These are phyloP conservation scores for Drosophila gunungcola DNA, from an alignment of 1,140 invertebrate genomes.

Conservation along the genomic window DNA sequence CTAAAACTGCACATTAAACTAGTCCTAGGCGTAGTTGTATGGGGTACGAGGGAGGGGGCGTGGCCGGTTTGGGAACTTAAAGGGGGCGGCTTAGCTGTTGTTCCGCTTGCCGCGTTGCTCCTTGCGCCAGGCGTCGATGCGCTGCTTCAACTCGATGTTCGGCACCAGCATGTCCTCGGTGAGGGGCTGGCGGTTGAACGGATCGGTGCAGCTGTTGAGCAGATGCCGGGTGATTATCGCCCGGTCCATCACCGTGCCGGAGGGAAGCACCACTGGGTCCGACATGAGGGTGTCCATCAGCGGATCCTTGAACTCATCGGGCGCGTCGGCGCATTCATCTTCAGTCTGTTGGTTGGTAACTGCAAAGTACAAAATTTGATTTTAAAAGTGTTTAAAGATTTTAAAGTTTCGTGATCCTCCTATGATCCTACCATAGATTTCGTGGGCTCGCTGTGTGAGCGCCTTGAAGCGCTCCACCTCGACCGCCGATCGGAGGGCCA, in stretches of 20 bases:
- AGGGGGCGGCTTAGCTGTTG: constrained; percentile 58
- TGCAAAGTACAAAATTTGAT: constrained; percentile 67
- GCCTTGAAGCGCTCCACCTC: constrained; percentile 93
- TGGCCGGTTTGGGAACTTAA: background rate
- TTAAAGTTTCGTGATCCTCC: too few species aligned
- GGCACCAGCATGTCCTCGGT: constrained; percentile 93
- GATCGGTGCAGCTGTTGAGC: constrained; percentile 98
- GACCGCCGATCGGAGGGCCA: constrained; percentile 92
- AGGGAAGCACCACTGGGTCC: constrained; percentile 97
- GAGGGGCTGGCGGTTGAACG: constrained; percentile 97
- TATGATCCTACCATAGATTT: constrained; percentile 86
- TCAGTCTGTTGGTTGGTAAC: constrained; percentile 94
- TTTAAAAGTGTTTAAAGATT: background rate
- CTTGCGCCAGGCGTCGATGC: constrained; percentile 91
- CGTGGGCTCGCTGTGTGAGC: constrained; percentile 92
- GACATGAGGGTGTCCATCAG: constrained; percentile 99
- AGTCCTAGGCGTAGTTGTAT: constrained; percentile 46
- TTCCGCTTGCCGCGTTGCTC: constrained; percentile 87
- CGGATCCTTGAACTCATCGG: constrained; percentile 98
- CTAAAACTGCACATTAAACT: constrained; percentile 78
- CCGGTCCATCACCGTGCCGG: constrained; percentile 97
- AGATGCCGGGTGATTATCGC: constrained; percentile 97
- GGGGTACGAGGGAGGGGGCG: background rate
- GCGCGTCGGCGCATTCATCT: constrained; percentile 97
- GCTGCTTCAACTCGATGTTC: constrained; percentile 91